Base-by-base conservation (phyloP, 2,888 invertebrate species). In the Cheilosia vernalis region DNA sequence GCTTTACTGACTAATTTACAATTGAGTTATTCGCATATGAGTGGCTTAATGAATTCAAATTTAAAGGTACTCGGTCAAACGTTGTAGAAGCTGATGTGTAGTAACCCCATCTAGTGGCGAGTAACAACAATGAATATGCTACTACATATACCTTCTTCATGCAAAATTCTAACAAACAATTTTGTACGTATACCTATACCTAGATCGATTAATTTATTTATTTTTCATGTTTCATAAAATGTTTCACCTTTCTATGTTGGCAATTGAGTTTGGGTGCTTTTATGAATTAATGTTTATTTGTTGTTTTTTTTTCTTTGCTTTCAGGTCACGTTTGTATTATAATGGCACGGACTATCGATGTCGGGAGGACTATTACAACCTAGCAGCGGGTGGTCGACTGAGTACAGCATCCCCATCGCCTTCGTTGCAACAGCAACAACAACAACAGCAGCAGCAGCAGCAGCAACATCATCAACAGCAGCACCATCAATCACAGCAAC, bases 271-370 rank as follows among this genome's bases (percentile, higher is more conserved):
- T 51, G 24, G 2, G 21, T 21, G 17, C 21, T 42, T 61, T 1
- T 24, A 27, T 21, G 42, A 61, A 40, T 60, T n/a, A 24, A 56
- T 37, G 13, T 58, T 4, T n/a, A 24, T 56, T 58, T n/a, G 21
- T 30, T 30, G 2, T 30, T 30, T n/a, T 40, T 58, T 58, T 37
- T 58, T 44, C 58, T 60, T 44, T 79, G 83, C 55, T 87, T 87
- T 13, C 67, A 92, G 92, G 87, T 90, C 92, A 70, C 91, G 91
- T 53, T 87, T 92, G 80, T 91, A 90, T 88, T 92, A 91, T 84
- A 91, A 90, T 73, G 89, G 89, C 30, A 88, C 89, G 51, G 92
- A 92, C 87, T 91, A 89, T 66, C 90, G 91, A 88, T 91, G 91
- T 83, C 90, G 91, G 24, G 92, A 92, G 69, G 91, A 92, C 87